Evolutionary conservation across 1,140 invertebrate species (phyloP), one percentile per base, ranked within the genome.

Genomic region (Pristionchus pacificus): DNA sequence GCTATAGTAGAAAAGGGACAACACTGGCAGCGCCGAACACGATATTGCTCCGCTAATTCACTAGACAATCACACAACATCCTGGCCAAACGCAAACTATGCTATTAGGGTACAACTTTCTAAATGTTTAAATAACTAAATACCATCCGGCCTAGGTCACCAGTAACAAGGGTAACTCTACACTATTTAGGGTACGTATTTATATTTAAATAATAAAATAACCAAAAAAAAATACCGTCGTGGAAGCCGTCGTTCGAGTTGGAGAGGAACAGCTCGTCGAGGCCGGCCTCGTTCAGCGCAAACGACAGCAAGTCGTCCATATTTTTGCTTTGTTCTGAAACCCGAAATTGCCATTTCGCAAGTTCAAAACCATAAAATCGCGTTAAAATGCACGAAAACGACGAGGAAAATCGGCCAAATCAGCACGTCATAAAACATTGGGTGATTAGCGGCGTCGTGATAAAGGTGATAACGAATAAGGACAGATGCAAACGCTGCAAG

Each of bases 261-360:
- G 59, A 31, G 30, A 60, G 33, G n/a, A 60, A 68, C 55, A 74
- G 71, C 31, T 74, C 68, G 14, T 77, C 81, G 28, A 85, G 75
- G n/a, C 84, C 84, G 38, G 81, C 80, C 67, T 85, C 81, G 63
- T 80, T 78, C 19, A 85, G 68, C 30, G 84, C 84, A 15, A 83
- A 81, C 13, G 84, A 84, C 2, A 85, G 71, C 33, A 85, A 65
- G 67, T 85, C 84, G 33, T 78, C 73, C 73, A 75, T 68, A 62
- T 24, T 59, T 31, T 6, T 31, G 24, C 68, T 63, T 30, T 66
- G 58, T 63, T 57, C 10, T n/a, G 65, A 66, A 38, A 1, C n/a
- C 19, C 30, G 62, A 13, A 30, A 28, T 64, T 64, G 14, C 10
- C 19, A 38, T 15, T 24, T 25, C n/a, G 19, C 28, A 32, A n/a